phyloP scores from a whole-genome alignment of 1,140 invertebrate species.

The Gonioctena quinquepunctata region DNA sequence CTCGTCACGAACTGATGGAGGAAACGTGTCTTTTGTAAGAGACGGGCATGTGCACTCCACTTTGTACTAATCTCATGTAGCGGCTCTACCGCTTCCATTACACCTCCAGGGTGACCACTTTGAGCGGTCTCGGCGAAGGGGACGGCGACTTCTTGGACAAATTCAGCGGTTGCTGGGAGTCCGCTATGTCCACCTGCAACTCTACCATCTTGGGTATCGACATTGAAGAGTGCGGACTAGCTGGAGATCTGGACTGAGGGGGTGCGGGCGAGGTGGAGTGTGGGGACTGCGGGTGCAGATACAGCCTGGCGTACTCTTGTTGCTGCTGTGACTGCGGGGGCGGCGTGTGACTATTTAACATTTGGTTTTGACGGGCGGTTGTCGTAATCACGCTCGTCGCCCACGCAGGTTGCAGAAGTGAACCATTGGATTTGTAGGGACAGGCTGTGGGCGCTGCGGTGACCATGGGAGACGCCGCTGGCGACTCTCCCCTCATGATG shows the following conservation, averaged over 20 bases:
- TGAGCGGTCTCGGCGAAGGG: slow-evolving; percentile 68
- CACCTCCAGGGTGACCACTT: slow-evolving; percentile 64
- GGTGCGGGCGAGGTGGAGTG: slow-evolving; percentile 61
- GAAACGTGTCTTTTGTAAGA: slow-evolving; percentile 22
- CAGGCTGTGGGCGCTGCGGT: slow-evolving; percentile 49
- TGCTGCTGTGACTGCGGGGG: slow-evolving; percentile 40
- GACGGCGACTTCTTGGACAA: slow-evolving; percentile 86
- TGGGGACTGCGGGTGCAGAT: slow-evolving; percentile 56
- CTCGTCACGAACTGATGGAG: neutral
- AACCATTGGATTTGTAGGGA: slow-evolving; percentile 47
- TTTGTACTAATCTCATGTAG: slow-evolving; percentile 47
- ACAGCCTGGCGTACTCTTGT: slow-evolving; percentile 52
- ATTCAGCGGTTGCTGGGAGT: slow-evolving; percentile 82
- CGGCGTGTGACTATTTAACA: slow-evolving; percentile 32
- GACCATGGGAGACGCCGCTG: slow-evolving; percentile 45
- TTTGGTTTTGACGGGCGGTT: slow-evolving; percentile 47
- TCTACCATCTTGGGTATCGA: slow-evolving; percentile 66
- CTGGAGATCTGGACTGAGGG: slow-evolving; percentile 53
- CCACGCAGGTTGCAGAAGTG: slow-evolving; percentile 48
- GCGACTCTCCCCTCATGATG: slow-evolving; percentile 72
- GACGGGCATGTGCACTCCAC: slow-evolving; percentile 40
- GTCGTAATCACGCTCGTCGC: slow-evolving; percentile 57
- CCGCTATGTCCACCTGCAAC: slow-evolving; percentile 78
- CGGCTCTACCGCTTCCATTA: slow-evolving; percentile 45
- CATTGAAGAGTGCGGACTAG: slow-evolving; percentile 54